phyloP scores from a whole-genome alignment of 2,113 vertebrate genomes.

The Cromileptes altivelis region DNA sequence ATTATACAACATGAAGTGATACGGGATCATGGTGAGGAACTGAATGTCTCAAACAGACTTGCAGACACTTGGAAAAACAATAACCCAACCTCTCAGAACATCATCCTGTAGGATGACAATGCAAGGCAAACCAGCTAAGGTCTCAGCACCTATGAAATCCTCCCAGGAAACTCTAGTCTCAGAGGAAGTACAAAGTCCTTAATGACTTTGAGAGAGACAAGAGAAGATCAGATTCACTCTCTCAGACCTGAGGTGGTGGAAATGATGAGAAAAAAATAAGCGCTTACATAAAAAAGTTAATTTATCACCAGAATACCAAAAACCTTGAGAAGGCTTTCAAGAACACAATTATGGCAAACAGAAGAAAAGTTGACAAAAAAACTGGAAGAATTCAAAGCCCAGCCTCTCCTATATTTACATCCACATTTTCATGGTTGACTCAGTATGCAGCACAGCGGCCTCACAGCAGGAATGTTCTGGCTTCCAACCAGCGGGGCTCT shows the following conservation, averaged over 20 bases:
- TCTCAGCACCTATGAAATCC: background rate
- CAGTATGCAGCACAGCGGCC: background rate
- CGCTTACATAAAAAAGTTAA: background rate
- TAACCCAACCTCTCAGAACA: background rate
- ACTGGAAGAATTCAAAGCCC: background rate
- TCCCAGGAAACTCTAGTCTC: background rate
- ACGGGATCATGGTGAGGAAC: background rate
- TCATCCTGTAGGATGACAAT: slow-evolving; percentile 2
- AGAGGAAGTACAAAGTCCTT: background rate
- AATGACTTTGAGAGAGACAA: background rate
- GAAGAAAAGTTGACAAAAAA: background rate
- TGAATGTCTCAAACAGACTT: background rate
- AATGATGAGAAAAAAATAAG: background rate
- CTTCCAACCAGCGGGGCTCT: background rate
- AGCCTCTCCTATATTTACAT: background rate
- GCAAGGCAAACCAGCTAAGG: background rate
- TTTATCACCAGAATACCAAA: background rate
- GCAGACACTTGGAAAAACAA: background rate
- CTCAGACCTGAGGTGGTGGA: background rate
- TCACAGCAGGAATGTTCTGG: slow-evolving; percentile 9
- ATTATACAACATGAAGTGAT: background rate
- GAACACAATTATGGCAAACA: background rate
- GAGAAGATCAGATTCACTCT: background rate
- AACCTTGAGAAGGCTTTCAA: background rate
- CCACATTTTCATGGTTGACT: background rate